These are phyloP conservation scores for Monarcha castaneiventris DNA, from an alignment of 2,113 vertebrate species.

Conservation along the genomic window DNA sequence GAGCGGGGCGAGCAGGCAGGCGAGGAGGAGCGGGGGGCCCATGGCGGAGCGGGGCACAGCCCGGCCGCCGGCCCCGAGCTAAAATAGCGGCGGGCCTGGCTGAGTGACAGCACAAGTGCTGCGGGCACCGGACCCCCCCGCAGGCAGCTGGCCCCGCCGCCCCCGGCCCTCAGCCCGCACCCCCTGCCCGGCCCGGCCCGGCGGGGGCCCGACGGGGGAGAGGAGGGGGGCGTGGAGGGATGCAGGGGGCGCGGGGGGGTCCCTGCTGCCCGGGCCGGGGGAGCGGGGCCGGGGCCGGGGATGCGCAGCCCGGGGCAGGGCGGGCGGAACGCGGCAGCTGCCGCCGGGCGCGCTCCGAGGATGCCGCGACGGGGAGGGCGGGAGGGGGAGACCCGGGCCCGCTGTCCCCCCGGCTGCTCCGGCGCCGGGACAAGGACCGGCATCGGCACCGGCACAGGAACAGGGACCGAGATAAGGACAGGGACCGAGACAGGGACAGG, in stretches of 20 bases:
- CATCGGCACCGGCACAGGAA: too few species aligned
- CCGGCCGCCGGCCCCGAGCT: neutral
- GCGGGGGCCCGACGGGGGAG: neutral
- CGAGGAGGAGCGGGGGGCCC: constrained; percentile 39
- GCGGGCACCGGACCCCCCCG: constrained; percentile 6
- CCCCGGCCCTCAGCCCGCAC: neutral
- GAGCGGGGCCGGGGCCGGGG: too few species aligned
- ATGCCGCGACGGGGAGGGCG: neutral
- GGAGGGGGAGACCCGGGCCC: neutral
- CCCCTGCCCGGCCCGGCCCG: neutral
- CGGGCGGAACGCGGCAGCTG: neutral
- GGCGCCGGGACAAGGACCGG: neutral
- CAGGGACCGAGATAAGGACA: neutral
- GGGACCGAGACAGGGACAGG: too few species aligned
- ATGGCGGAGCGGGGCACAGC: constrained; percentile 4
- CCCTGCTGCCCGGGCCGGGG: neutral
- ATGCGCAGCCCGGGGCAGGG: neutral
- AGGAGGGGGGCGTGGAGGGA: neutral
- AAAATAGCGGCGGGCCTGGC: constrained; percentile 27
- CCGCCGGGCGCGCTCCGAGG: neutral
- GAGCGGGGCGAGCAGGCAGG: constrained; percentile 54
- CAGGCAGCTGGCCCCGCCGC: constrained; percentile 49
- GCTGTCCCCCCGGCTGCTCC: neutral
- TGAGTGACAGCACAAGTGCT: constrained; percentile 82
- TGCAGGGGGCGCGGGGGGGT: neutral